Conservation (phyloP, 2,113 vertebrate genomes). For the Empidonax alnorum region DNA sequence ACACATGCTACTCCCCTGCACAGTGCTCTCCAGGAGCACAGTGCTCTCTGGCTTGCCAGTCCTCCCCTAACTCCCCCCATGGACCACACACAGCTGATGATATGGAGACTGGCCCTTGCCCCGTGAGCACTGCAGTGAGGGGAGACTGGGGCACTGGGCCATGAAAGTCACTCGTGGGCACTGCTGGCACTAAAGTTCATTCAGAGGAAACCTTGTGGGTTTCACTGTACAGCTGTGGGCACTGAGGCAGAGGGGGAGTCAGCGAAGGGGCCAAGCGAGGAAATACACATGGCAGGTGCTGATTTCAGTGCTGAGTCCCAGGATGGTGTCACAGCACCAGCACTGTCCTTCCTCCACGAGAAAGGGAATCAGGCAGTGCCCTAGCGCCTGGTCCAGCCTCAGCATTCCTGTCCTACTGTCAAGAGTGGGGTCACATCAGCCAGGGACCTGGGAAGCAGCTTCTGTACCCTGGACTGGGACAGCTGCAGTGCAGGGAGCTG, state of each 20-base stretch:
- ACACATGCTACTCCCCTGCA: accelerated
- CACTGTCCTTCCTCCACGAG: background rate
- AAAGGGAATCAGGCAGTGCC: accelerated
- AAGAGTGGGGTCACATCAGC: accelerated
- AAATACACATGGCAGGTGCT: accelerated
- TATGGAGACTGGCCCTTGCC: background rate
- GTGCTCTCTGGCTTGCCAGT: background rate
- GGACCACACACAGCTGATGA: accelerated
- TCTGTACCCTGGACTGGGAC: accelerated
- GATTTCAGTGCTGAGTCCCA: accelerated
- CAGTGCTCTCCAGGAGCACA: background rate
- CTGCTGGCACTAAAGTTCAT: background rate
- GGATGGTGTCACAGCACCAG: accelerated
- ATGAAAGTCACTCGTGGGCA: accelerated
- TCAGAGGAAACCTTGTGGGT: background rate
- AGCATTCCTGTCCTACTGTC: background rate
- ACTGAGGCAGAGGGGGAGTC: background rate
- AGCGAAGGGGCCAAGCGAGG: accelerated
- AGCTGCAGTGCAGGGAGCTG: background rate
- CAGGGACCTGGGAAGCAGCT: background rate
- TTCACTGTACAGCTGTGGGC: background rate
- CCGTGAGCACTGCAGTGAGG: accelerated
- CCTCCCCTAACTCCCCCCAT: background rate
- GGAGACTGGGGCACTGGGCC: background rate
- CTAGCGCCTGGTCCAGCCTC: background rate